Base-by-base conservation (phyloP, 2,113 vertebrate species). In the Suricata suricatta region DNA sequence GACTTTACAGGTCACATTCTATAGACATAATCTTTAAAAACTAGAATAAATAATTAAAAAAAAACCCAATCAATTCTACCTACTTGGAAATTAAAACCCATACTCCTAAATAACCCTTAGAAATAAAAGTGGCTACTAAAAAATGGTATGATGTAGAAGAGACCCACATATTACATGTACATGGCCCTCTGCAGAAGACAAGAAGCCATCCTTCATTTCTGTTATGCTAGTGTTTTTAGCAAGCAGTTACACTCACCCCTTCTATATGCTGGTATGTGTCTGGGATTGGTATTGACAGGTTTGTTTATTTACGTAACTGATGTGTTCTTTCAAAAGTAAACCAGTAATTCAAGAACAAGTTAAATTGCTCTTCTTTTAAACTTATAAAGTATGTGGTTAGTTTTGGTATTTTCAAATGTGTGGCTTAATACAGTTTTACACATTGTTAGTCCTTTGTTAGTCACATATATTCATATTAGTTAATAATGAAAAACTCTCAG, bases 281-380 rank as follows among this genome's bases (percentile, higher is more conserved):
- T 96, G n/a, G 31, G 71, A 68, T 54, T 87, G 52, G 68, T 92
- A 63, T 52, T 86, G 79, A n/a, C 21, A 68, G 85, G 66, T 79
- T 29, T 72, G 95, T 84, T 96, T 93, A 54, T 7, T 27, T 82
- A 90, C 64, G 74, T 94, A 84, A 90, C 44, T 84, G 29, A 91
- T 95, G 93, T 93, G 50, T 1, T 3, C 86, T 84, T 79, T 95
- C 88, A 35, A 96, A 95, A 96, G 57, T 33, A 92, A 96, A 57
- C 52, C 95, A 85, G 64, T 74, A 97, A 96, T 88, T 89, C 9
- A 95, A 95, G 12, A 69, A 92, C 60, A 69, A 87, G 38, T 94
- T 95, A 95, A 88, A 96, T 95, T 82, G 79, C 33, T 54, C 82
- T 92, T 68, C 5, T 92, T 87, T 64, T 82, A 88, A 77, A 64